Base-by-base conservation (phyloP, 37 sponge, comb jelly and placozoan genomes). In the Chondrilla cf. caribensis region DNA sequence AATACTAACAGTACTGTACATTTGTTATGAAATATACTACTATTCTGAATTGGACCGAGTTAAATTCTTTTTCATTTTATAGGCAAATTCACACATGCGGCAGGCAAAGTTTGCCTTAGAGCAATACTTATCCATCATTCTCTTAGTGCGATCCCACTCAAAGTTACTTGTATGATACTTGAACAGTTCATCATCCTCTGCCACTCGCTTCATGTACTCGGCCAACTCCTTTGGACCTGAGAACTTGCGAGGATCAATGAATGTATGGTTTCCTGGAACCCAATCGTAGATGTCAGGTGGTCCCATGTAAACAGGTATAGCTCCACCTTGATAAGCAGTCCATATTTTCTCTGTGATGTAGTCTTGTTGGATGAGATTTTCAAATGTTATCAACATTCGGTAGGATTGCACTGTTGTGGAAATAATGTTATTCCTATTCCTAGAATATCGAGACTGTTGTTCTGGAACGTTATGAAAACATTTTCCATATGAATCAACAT, bases 201-300 rank as follows among this genome's bases (percentile, higher is more conserved):
- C 59, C 15, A 79, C 35, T 3, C n/a, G 32, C 36, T 79, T 79
- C 32, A 79, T 58, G 35, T 79, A 79, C 32, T 5, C 58, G 4
- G 79, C 79, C 3, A 79, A 57, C 36, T 79, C 37, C 43, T 79
- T 28, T 54, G 79, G 58, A 39, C 40, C 40, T 28, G 58, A 2
- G 29, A 28, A 79, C 2, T 79, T 79, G 5, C 57, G 6, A 28
- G 58, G 28, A 79, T 79, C 79, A 79, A 79, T 79, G 38, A 79
- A 79, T 4, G 79, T 55, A 35, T 79, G 58, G 59, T 79, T 79
- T 29, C 79, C 79, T 55, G 79, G 79, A 1, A 58, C 79, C 79
- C 59, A 58, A 18, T 51, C 15, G 37, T 79, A 79, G 1, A 79
- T 37, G 11, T 73, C 76, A 8, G 76, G 76, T 19, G 76, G 41